A percentile compares a stretch with the other conserved stretches of the same genome.
Evolutionary conservation across 2,888 invertebrate species (phyloP).

Genomic region (Isotomurus palustris): DNA sequence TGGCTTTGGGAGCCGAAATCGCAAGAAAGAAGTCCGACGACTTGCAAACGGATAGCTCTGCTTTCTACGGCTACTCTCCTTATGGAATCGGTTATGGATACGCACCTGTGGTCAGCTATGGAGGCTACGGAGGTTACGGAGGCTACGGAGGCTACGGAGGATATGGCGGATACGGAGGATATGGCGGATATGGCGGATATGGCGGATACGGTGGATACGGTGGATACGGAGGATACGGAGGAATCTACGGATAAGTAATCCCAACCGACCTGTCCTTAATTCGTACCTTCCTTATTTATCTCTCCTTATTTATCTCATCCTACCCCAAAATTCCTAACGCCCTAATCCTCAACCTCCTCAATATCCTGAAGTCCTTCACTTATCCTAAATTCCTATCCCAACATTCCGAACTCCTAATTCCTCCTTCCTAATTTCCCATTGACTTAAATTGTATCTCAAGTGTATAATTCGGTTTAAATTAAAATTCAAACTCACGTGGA

Average conservation of each 20-base stretch:
- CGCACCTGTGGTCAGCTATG: background rate
- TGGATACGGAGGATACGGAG: background rate
- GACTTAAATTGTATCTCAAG: background rate
- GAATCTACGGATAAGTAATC: too few species aligned
- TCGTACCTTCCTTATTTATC: background rate
- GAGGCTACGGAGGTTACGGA: conserved; percentile 1
- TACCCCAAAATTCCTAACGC: too few species aligned
- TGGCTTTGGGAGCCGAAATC: background rate
- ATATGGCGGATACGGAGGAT: conserved; percentile 1
- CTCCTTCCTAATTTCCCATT: background rate
- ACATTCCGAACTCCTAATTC: background rate
- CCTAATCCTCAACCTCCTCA: too few species aligned
- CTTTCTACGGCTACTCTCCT: background rate
- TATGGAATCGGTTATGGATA: background rate
- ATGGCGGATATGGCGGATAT: background rate
- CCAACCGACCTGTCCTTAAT: background rate
- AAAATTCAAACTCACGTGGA: conserved; percentile 17
- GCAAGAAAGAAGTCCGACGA: background rate
- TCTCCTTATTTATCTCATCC: too few species aligned
- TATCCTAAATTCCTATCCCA: background rate
- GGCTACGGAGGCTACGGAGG: conserved; percentile 11
- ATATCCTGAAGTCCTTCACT: too few species aligned
- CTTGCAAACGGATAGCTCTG: conserved; percentile 5
- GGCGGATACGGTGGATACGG: conserved; percentile 2
- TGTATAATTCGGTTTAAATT: background rate